Percentiles rank a stretch among this genome's conserved stretches.
Conservation (phyloP, 2,888 invertebrate genomes). For the Sympetrum striolatum region DNA sequence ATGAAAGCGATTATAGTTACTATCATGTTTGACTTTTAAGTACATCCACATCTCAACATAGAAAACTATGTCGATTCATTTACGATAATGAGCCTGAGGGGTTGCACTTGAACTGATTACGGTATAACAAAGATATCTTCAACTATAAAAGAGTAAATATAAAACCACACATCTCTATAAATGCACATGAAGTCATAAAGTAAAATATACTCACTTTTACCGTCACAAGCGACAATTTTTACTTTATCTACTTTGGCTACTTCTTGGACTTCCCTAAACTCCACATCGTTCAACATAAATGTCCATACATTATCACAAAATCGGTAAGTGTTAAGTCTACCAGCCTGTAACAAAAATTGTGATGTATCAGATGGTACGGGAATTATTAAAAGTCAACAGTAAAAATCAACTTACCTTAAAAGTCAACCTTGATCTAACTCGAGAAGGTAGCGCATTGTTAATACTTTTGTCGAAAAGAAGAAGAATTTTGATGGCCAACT, state of each 20-base stretch:
- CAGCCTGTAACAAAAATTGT: constrained; percentile 58
- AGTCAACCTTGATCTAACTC: constrained; percentile 90
- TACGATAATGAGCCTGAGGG: too few species aligned
- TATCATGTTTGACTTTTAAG: too few species aligned
- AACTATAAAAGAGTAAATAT: too few species aligned
- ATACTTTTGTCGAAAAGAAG: constrained; percentile 97
- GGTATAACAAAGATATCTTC: too few species aligned
- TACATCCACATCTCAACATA: too few species aligned
- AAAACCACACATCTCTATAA: too few species aligned
- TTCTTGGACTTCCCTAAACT: constrained; percentile 94
- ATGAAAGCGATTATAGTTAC: too few species aligned
- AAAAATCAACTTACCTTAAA: constrained; percentile 73
- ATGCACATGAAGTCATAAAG: too few species aligned
- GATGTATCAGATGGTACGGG: neutral
- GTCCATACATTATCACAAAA: constrained; percentile 99
- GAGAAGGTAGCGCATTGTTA: constrained; percentile 87
- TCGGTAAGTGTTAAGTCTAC: constrained; percentile 73
- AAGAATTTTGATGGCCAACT: constrained; percentile 90
- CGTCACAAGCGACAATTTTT: constrained; percentile 98
- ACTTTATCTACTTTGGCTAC: constrained; percentile 92
- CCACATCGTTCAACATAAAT: constrained; percentile 97
- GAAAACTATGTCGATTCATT: too few species aligned
- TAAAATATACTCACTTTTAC: constrained; percentile 75
- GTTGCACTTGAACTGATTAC: too few species aligned
- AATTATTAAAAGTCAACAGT: neutral